A percentile compares a stretch with the other conserved stretches of the same genome.
phyloP scores from a whole-genome alignment of 2,888 invertebrate species.

The Cremastinae sp. region DNA sequence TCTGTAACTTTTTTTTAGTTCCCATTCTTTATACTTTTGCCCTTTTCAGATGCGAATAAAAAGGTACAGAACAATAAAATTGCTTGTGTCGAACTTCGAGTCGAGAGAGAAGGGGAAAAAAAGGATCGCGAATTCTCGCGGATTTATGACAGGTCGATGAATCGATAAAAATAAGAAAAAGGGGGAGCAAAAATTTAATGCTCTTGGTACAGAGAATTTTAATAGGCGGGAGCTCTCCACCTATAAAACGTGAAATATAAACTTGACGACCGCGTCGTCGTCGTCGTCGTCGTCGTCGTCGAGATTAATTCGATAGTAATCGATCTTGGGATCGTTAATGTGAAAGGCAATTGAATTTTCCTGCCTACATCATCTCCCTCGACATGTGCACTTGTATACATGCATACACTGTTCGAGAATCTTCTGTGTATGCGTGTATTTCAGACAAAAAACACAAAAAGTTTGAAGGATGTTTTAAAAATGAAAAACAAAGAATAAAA shows the following conservation, averaged over 20 bases:
- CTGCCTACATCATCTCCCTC: not conserved
- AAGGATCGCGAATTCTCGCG: slow-evolving; percentile 7
- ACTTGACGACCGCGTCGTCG: slow-evolving; percentile 46
- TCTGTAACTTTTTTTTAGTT: slow-evolving; percentile 14
- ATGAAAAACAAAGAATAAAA: slow-evolving; percentile 33
- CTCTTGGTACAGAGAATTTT: slow-evolving; percentile 24
- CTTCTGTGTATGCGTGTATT: not conserved
- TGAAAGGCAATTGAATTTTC: slow-evolving; percentile 53
- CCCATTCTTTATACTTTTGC: not conserved
- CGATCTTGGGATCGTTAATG: slow-evolving; percentile 52
- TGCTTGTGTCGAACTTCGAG: slow-evolving; percentile 27
- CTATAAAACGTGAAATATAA: slow-evolving; percentile 49
- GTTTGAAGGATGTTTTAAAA: slow-evolving; percentile 16
- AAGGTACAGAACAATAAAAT: slow-evolving; percentile 2
- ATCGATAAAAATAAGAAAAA: slow-evolving; percentile 1
- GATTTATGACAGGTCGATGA: slow-evolving; percentile 31
- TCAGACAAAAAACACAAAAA: not conserved
- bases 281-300: slow-evolving; percentile 25
- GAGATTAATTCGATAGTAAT: slow-evolving; percentile 45
- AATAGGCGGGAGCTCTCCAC: slow-evolving; percentile 21
- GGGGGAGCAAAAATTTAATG: slow-evolving; percentile 14
- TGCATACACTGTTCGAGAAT: not conserved
- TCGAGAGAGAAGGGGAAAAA: not conserved
- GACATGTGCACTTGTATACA: not conserved
- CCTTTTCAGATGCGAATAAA: not conserved